Conservation (phyloP, 2,797 vertebrate genomes). For the Coranthus polyacanthus region DNA sequence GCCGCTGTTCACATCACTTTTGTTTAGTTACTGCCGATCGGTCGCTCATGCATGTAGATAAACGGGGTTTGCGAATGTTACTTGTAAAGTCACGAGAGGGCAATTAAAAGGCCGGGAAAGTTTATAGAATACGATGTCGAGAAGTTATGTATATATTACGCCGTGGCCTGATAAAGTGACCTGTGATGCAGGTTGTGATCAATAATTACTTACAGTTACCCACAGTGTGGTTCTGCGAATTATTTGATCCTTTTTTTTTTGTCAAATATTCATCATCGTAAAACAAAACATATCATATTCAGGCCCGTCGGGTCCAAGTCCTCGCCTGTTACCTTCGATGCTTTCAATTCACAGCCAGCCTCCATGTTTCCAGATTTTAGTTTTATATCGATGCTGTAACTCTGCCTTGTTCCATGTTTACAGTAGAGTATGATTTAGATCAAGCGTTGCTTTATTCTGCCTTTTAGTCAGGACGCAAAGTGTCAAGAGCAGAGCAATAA, state of each 20-base stretch:
- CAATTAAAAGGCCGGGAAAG: conserved; percentile 11
- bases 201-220: conserved; percentile 44
- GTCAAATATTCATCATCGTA: not conserved
- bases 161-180: conserved; percentile 57
- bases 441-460: conserved; percentile 21
- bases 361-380: conserved; percentile 7
- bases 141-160: conserved; percentile 46
- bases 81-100: conserved; percentile 40
- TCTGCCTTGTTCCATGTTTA: conserved; percentile 65
- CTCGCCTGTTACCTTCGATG: conserved; percentile 29
- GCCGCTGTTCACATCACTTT: conserved; percentile 52
- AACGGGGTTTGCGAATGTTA: conserved; percentile 34
- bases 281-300: not conserved
- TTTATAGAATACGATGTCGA: too few relatives aligned
- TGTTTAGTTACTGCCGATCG: conserved; percentile 54
- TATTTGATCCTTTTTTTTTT: conserved; percentile 23
- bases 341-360: conserved; percentile 55
- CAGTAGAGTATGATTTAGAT: conserved; percentile 16
- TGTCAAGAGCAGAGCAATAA: conserved; percentile 59
- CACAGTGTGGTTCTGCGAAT: conserved; percentile 16
- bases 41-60: conserved; percentile 62
- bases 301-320: not conserved
- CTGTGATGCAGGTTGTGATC: conserved; percentile 40
- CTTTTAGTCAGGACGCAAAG: conserved; percentile 37
- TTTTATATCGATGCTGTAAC: conserved; percentile 32